A percentile compares a stretch with the other conserved stretches of the same genome.
These are phyloP conservation scores for Sphaerophoria rueppellii DNA, from an alignment of 2,888 invertebrate species.

Conservation along the genomic window DNA sequence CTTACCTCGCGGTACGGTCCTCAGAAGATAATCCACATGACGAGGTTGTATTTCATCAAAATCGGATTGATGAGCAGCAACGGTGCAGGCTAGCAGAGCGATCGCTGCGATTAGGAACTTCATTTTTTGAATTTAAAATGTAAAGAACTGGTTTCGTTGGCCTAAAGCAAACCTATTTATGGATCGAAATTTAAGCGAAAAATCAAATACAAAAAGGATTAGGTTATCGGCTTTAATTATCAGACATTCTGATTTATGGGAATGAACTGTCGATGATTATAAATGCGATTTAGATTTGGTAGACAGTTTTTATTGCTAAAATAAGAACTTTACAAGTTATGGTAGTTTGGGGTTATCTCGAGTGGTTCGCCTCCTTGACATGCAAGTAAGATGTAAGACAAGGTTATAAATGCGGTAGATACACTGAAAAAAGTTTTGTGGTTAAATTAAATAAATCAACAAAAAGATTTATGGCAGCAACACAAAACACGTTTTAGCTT, in stretches of 20 bases:
- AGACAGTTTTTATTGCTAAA: no score
- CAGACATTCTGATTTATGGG: conserved; percentile 29
- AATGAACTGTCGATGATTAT: neutral
- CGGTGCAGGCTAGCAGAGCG: conserved; percentile 7
- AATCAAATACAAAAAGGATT: conserved; percentile 20
- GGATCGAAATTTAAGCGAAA: neutral
- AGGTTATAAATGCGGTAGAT: no score
- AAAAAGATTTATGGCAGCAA: no score
- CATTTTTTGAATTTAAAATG: conserved; percentile 14
- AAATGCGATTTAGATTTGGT: conserved; percentile 5
- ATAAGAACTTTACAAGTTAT: no score
- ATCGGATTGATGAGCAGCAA: conserved; percentile 13
- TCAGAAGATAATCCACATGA: conserved; percentile 35
- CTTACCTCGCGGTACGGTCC: neutral
- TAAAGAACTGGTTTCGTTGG: neutral
- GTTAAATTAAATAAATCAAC: no score
- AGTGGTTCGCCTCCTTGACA: no score
- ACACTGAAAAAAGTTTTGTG: no score
- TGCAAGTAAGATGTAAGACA: no score
- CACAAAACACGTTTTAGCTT: no score
- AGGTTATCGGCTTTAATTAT: conserved; percentile 13
- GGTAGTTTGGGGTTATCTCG: no score
- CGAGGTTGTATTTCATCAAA: conserved; percentile 30
- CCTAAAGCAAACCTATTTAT: conserved; percentile 2
- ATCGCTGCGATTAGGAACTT: conserved; percentile 24